Conservation (phyloP, 2,113 vertebrate genomes). For the Chionodraco myersi region DNA sequence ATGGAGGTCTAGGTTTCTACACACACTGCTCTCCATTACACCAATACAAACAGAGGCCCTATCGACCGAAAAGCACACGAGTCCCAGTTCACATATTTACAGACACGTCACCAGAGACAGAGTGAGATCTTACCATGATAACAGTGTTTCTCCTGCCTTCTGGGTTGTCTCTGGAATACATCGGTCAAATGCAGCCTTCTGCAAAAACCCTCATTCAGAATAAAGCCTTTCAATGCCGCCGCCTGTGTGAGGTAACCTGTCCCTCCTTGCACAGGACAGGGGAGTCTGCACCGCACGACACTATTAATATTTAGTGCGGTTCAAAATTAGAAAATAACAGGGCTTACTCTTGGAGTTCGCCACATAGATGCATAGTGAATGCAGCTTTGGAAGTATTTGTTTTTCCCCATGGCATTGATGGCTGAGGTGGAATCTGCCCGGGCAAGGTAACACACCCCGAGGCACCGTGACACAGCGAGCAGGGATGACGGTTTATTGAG, state of each 20-base stretch:
- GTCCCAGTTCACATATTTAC: neutral
- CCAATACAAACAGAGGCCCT: slow-evolving; percentile 5
- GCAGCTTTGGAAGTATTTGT: slow-evolving; percentile 7
- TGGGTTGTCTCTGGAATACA: slow-evolving; percentile 17
- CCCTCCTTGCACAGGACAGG: slow-evolving; percentile 12
- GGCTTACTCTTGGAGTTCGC: neutral
- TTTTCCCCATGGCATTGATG: neutral
- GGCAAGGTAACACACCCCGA: slow-evolving; percentile 71
- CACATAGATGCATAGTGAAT: slow-evolving; percentile 13
- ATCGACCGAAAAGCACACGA: neutral
- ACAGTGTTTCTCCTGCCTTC: slow-evolving; percentile 9
- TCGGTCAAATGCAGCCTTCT: slow-evolving; percentile 2
- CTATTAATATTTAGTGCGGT: slow-evolving; percentile 57
- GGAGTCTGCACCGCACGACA: neutral
- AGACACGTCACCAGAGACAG: slow-evolving; percentile 1
- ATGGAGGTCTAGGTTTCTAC: neutral
- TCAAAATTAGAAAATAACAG: neutral
- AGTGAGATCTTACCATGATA: slow-evolving; percentile 74
- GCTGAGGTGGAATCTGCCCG: slow-evolving; percentile 69
- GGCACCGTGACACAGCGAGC: slow-evolving; percentile 45
- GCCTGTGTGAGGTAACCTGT: slow-evolving; percentile 34
- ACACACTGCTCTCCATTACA: neutral
- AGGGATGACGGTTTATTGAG: slow-evolving; percentile 42
- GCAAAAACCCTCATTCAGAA: slow-evolving; percentile 10
- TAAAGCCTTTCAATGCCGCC: slow-evolving; percentile 3